Base-by-base conservation (phyloP, 1,140 invertebrate genomes). In the Formica exsecta region DNA sequence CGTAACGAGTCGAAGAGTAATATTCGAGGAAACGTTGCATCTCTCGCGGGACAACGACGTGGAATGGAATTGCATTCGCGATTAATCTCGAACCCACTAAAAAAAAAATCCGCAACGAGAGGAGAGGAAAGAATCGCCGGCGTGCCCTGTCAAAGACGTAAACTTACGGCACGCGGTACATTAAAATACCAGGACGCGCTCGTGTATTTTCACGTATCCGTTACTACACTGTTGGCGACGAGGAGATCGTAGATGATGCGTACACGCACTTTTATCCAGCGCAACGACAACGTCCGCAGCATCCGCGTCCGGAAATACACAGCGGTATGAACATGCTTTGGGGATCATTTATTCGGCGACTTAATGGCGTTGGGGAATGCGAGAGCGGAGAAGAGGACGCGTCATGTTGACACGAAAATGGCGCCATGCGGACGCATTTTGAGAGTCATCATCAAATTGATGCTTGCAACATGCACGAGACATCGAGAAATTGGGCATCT, bases 271-370 rank as follows among this genome's bases (percentile, higher is more conserved):
- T 90, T 90, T 90, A 91, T 89, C 87, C 76, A 79, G 48, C 62
- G 86, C 71, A 89, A 91, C 29, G 87, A 90, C 77, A 73, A 71
- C 79, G 32, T 48, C 51, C 76, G 36, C 54, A 38, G 71, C 76
- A 79, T 57, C 86, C 61, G 25, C 68, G 73, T 90, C 80, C 86
- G 89, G 89, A 90, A 90, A 90, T 90, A 51, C 48, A 51, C 16
- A 90, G 88, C 87, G 64, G 66, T 87, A 89, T 68, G 51, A 57
- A 79, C 73, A 86, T 89, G 86, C 71, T 91, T 87, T 61, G 84
- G 57, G 84, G 90, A 87, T 89, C 90, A 83, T 92, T 92, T 92
- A 92, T 91, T 29, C 92, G 81, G 61, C 80, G 62, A 90, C 76
- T 92, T 92, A 90, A 92, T 91, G 91, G 85, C 65, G 87, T 38